Evolutionary conservation across 2,113 vertebrate genomes (phyloP).

Genomic region (Dasyornis broadbenti): DNA sequence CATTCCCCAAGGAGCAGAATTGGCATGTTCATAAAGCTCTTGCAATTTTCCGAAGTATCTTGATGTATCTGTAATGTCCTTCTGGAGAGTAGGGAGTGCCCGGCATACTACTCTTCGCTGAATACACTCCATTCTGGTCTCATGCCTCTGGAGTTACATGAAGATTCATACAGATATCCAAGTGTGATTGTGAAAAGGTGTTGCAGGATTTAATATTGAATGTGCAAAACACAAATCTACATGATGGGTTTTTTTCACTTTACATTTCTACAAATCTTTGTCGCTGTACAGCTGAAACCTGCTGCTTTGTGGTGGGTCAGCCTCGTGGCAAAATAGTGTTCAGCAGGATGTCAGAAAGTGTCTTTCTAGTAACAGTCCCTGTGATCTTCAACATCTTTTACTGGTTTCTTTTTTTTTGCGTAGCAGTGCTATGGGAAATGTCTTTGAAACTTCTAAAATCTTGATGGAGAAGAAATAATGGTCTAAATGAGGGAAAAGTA

Average conservation of each 20-base stretch:
- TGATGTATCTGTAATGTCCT: fast-evolving
- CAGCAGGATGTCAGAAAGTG: neutral
- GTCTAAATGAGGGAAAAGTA: neutral
- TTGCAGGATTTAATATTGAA: neutral
- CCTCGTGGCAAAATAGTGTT: neutral
- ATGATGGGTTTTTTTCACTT: fast-evolving
- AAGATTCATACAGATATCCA: neutral
- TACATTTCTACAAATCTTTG: neutral
- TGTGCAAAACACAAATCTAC: neutral
- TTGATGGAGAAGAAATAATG: neutral
- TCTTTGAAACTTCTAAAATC: neutral
- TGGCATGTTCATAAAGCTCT: neutral
- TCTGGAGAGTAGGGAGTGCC: neutral
- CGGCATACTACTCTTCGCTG: neutral
- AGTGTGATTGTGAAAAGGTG: neutral
- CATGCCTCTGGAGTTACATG: neutral
- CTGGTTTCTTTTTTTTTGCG: neutral
- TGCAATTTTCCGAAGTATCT: neutral
- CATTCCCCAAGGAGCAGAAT: neutral
- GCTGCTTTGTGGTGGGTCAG: neutral
- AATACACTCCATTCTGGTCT: neutral
- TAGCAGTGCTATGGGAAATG: neutral
- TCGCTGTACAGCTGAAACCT: neutral
- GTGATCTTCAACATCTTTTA: neutral
- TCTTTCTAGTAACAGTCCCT: neutral